A percentile compares a stretch with the other conserved stretches of the same genome.
Evolutionary conservation across 2,113 vertebrate species (phyloP).

Genomic region (Gymnobelideus leadbeateri): DNA sequence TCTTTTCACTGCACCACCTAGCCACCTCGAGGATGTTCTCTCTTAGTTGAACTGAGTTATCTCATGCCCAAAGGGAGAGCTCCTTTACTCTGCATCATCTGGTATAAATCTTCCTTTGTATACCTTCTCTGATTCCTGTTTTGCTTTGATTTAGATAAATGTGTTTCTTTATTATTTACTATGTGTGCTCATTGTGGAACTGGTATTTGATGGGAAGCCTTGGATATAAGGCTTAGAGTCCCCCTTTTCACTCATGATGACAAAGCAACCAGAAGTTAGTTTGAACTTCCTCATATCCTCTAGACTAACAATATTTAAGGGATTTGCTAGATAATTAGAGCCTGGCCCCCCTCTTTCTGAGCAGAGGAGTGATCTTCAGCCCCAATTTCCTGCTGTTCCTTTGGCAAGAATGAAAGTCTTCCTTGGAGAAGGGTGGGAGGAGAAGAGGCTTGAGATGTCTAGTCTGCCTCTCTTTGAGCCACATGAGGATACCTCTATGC

Average conservation of each 20-base stretch:
- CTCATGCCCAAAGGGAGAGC: background rate
- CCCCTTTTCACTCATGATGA: background rate
- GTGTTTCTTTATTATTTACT: background rate
- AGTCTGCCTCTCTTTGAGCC: background rate
- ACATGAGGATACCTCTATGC: background rate
- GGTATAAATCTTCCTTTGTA: background rate
- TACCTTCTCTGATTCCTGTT: background rate
- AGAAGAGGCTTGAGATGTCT: background rate
- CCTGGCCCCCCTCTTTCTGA: background rate
- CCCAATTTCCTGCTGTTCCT: background rate
- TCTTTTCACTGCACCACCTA: no score
- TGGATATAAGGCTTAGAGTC: background rate
- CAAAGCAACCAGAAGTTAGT: background rate
- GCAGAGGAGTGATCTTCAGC: background rate
- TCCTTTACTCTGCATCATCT: background rate
- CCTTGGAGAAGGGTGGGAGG: background rate
- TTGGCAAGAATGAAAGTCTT: background rate
- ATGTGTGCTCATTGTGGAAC: background rate
- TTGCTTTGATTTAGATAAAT: background rate
- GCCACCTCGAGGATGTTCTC: background rate
- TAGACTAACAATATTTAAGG: background rate
- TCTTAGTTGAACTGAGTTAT: background rate
- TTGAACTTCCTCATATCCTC: background rate
- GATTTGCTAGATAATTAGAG: background rate
- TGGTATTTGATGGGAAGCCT: background rate